Percentiles rank a stretch among this genome's conserved stretches.
These are phyloP conservation scores for Troilus luridus DNA, from an alignment of 2,888 invertebrate genomes.

Conservation along the genomic window DNA sequence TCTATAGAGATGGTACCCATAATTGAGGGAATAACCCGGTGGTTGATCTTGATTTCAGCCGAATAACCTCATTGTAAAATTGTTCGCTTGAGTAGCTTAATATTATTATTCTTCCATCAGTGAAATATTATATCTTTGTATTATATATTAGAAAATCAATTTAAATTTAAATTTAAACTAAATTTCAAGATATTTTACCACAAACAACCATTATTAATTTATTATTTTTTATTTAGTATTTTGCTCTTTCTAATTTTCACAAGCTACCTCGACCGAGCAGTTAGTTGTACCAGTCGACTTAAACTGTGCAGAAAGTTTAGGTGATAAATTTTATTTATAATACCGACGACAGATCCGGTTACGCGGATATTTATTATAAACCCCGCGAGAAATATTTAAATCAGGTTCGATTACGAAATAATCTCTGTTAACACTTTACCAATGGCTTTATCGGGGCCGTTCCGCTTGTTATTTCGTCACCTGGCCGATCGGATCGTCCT, in stretches of 20 bases:
- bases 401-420: not conserved
- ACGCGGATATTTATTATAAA: not conserved
- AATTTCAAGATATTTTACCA: too few relatives aligned
- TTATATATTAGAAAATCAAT: too few relatives aligned
- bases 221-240: too few relatives aligned
- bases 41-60: too few relatives aligned
- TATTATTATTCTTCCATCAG: too few relatives aligned
- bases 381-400: not conserved
- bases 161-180: too few relatives aligned
- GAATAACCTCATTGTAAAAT: too few relatives aligned
- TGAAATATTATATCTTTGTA: too few relatives aligned
- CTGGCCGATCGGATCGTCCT: not conserved
- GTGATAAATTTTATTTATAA: not conserved
- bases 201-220: too few relatives aligned
- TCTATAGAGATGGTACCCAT: too few relatives aligned
- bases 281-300: not conserved
- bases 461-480: constrained; percentile 11
- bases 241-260: not conserved
- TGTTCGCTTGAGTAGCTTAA: too few relatives aligned
- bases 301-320: not conserved
- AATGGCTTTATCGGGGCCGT: not conserved
- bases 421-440: not conserved
- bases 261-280: not conserved
- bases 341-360: not conserved
- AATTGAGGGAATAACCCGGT: too few relatives aligned